Conservation (phyloP, 2,113 vertebrate species). For the Pomatostomus ruficeps region DNA sequence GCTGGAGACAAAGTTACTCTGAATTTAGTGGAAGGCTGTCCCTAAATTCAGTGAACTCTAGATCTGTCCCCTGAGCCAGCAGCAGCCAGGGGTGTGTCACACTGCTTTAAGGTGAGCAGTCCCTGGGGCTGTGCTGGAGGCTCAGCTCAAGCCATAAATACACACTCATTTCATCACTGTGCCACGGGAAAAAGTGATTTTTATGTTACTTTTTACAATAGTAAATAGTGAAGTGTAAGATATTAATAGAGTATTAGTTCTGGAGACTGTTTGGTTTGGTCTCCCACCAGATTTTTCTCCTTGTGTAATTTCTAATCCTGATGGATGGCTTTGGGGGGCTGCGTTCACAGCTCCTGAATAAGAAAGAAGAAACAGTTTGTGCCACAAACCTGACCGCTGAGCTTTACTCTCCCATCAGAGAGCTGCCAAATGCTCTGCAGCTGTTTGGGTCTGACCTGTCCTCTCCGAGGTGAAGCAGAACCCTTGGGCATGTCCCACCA, state of each 20-base stretch:
- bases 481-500: slow-evolving; percentile 50
- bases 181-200: slow-evolving; percentile 35
- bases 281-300: slow-evolving; percentile 27
- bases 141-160: slow-evolving; percentile 12
- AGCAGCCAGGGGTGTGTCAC: neutral
- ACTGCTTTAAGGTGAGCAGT: neutral
- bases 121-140: neutral
- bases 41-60: neutral
- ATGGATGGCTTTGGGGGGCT: neutral
- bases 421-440: neutral
- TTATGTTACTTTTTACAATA: slow-evolving; percentile 19
- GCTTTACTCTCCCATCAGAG: neutral
- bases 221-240: slow-evolving; percentile 20
- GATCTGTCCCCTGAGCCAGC: neutral
- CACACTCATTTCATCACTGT: neutral
- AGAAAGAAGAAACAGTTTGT: neutral
- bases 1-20: neutral
- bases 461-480: neutral
- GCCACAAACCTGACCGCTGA: neutral
- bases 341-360: slow-evolving; percentile 19
- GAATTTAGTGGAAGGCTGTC: neutral
- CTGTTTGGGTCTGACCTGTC: neutral
- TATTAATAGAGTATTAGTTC: slow-evolving; percentile 43
- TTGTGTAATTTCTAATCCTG: slow-evolving; percentile 48
- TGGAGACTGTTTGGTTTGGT: slow-evolving; percentile 45